phyloP scores from a whole-genome alignment of 2,113 vertebrate species.

The Psephotus haematonotus region DNA sequence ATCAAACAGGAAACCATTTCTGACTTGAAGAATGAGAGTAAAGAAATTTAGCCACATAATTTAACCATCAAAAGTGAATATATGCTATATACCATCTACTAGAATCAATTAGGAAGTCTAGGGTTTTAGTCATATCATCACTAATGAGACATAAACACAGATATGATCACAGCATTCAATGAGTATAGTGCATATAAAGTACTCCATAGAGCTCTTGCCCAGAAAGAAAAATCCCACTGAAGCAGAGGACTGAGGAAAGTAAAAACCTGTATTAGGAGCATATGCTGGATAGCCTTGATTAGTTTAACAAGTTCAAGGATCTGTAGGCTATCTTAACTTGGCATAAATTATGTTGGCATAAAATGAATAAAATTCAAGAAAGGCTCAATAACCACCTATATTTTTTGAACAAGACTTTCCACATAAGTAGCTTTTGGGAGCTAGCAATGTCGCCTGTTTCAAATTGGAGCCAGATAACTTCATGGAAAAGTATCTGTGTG shows the following conservation, averaged over 20 bases:
- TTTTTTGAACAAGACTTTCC: neutral
- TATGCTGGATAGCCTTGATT: neutral
- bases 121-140: neutral
- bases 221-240: neutral
- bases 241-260: neutral
- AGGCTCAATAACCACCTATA: neutral
- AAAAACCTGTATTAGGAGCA: neutral
- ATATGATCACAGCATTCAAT: neutral
- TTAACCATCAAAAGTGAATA: neutral
- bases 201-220: neutral
- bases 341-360: neutral
- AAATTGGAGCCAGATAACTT: neutral
- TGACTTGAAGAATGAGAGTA: neutral
- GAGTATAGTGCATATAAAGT: neutral
- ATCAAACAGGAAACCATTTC: neutral
- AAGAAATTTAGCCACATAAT: neutral
- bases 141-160: neutral
- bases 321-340: neutral
- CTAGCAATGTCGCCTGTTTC: neutral
- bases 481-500: neutral
- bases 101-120: neutral
- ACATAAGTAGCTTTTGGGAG: neutral
- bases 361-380: neutral
- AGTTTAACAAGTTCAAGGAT: neutral
- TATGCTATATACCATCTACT: neutral